Evolutionary conservation across 2,888 invertebrate genomes (phyloP).

Genomic region (Pachliopta kotzebuea): DNA sequence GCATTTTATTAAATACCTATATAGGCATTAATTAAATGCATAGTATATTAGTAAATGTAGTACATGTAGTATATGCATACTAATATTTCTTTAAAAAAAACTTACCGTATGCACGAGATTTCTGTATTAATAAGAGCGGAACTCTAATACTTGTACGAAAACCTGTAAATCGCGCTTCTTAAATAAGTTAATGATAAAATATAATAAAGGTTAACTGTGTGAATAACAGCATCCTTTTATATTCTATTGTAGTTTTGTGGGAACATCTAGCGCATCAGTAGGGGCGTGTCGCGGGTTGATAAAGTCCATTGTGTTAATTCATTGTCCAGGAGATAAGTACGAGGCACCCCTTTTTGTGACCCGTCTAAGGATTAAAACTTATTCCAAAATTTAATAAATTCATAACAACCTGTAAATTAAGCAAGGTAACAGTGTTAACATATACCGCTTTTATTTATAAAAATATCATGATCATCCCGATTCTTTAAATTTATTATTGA

Average conservation of each 20-base stretch:
- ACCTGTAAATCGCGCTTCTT: slow-evolving; percentile 1
- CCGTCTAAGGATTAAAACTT: slow-evolving; percentile 13
- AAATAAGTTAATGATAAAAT: background rate
- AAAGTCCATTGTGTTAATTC: slow-evolving; percentile 33
- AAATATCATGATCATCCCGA: too few relatives aligned
- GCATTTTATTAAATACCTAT: too few relatives aligned
- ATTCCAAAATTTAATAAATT: slow-evolving; percentile 9
- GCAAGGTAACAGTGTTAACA: slow-evolving; percentile 24
- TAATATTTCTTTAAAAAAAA: too few relatives aligned
- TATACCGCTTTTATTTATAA: background rate
- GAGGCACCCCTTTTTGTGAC: slow-evolving; percentile 29
- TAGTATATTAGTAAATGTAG: too few relatives aligned
- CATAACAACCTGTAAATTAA: slow-evolving; percentile 38
- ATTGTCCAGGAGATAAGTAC: slow-evolving; percentile 34
- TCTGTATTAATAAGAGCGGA: background rate
- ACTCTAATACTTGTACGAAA: background rate
- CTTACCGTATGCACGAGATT: too few relatives aligned
- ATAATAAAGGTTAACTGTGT: slow-evolving; percentile 70
- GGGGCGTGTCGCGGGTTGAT: slow-evolving; percentile 33
- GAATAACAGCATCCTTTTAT: slow-evolving; percentile 80
- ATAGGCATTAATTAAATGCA: too few relatives aligned
- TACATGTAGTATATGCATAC: too few relatives aligned
- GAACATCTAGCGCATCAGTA: slow-evolving; percentile 54
- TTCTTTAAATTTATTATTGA: too few relatives aligned
- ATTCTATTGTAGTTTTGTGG: slow-evolving; percentile 70